Conservation (phyloP, 2,888 invertebrate genomes). For the Uropetala carovei region DNA sequence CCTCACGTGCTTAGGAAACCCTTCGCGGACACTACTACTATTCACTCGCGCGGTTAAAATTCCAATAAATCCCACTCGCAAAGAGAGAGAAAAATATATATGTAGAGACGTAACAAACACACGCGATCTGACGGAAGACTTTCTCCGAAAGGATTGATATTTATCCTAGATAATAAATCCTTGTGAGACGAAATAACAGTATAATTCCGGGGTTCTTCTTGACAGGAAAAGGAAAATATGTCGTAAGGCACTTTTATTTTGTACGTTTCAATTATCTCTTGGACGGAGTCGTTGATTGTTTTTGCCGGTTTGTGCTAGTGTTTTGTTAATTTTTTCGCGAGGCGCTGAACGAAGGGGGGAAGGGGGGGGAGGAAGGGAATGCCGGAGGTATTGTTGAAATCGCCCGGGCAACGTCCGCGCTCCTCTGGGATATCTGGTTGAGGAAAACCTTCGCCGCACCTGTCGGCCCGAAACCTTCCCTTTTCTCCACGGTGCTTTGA, state of each 20-base stretch:
- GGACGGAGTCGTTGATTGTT: background rate
- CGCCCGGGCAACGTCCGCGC: slow-evolving; percentile 30
- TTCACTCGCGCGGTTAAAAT: no score
- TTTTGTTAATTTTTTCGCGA: background rate
- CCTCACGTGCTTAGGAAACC: slow-evolving; percentile 10
- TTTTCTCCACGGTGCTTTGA: slow-evolving; percentile 38
- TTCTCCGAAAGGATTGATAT: no score
- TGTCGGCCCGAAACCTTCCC: slow-evolving; percentile 40
- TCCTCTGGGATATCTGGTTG: background rate
- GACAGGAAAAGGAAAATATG: background rate
- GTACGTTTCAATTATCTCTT: background rate
- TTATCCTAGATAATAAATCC: no score
- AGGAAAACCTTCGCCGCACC: background rate
- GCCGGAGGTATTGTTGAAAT: background rate
- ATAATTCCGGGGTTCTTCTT: no score
- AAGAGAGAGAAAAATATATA: background rate
- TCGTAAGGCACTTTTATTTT: slow-evolving; percentile 10
- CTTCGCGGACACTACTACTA: background rate
- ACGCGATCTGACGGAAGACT: background rate
- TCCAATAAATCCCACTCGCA: background rate
- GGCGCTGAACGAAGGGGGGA: background rate
- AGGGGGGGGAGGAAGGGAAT: background rate
- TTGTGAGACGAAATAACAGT: no score
- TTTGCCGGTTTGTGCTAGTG: background rate
- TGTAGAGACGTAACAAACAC: background rate